Conservation (phyloP, 2,888 invertebrate genomes). For the Sisyra terminalis region DNA sequence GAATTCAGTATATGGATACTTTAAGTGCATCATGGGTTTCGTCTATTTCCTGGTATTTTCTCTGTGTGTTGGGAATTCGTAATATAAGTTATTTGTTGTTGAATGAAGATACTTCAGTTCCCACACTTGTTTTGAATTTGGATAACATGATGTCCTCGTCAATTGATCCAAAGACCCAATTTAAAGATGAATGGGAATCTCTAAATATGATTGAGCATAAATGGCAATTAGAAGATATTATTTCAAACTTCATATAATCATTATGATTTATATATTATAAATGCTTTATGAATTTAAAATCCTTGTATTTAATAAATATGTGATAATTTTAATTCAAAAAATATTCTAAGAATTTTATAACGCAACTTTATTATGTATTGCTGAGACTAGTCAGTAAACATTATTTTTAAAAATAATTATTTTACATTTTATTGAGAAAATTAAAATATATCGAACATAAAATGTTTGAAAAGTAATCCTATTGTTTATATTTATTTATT, state of each 20-base stretch:
- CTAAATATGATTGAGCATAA: slow-evolving; percentile 90
- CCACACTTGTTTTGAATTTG: slow-evolving; percentile 57
- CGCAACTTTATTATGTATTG: no score
- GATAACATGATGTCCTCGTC: slow-evolving; percentile 96
- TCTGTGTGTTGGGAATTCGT: slow-evolving; percentile 94
- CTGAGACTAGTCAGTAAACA: no score
- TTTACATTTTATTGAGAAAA: no score
- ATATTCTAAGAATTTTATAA: no score
- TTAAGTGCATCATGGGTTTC: slow-evolving; percentile 99
- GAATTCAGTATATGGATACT: slow-evolving; percentile 75
- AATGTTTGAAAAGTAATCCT: no score
- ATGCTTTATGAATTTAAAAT: background rate
- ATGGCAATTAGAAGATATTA: slow-evolving; percentile 72
- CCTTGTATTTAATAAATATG: background rate
- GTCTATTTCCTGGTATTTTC: slow-evolving; percentile 98
- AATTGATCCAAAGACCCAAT: slow-evolving; percentile 92
- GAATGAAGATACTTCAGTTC: slow-evolving; percentile 42
- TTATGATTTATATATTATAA: background rate
- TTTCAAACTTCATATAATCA: slow-evolving; percentile 40
- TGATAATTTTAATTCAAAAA: background rate
- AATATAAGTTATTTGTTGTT: slow-evolving; percentile 95
- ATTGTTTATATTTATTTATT: no score
- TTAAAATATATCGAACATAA: no score
- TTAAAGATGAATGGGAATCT: slow-evolving; percentile 99
- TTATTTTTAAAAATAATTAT: no score